Percentiles rank a stretch among this genome's conserved stretches.
Evolutionary conservation across 2,797 vertebrate species (phyloP).

Genomic region (Ctenopoma multispine): DNA sequence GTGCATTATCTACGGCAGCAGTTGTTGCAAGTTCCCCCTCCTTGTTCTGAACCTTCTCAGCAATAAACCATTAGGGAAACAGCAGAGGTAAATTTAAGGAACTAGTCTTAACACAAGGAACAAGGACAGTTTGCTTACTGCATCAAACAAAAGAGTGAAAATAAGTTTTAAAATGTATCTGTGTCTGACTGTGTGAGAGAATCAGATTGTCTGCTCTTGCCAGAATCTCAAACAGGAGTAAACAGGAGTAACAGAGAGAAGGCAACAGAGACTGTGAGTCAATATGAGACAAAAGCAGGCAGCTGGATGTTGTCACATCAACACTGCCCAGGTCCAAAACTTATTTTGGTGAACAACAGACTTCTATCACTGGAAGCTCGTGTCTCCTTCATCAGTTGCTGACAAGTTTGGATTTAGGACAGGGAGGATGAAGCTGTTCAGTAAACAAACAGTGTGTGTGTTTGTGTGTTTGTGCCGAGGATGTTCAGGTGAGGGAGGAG

Average conservation of each 20-base stretch:
- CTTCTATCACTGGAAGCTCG: constrained; percentile 18
- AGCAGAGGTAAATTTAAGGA: constrained; percentile 5
- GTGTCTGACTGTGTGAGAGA: neutral
- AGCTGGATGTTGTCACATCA: constrained; percentile 36
- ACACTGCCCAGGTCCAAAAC: constrained; percentile 21
- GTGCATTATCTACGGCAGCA: constrained; percentile 9
- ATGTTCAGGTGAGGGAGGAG: constrained; percentile 11
- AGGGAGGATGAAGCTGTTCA: constrained; percentile 1
- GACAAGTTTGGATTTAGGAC: constrained; percentile 24
- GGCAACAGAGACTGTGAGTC: constrained; percentile 13
- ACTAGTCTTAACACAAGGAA: constrained; percentile 3
- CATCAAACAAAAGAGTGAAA: constrained; percentile 13
- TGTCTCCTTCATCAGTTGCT: constrained; percentile 36
- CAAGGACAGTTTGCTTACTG: neutral
- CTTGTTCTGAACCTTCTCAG: neutral
- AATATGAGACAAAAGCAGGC: constrained; percentile 28
- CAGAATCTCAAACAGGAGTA: constrained; percentile 22
- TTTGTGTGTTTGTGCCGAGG: constrained; percentile 10
- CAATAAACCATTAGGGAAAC: constrained; percentile 2
- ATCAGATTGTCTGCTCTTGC: constrained; percentile 5
- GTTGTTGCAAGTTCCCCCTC: neutral
- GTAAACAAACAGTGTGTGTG: constrained; percentile 17
- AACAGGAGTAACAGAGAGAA: constrained; percentile 14
- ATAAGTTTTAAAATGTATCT: constrained; percentile 18
- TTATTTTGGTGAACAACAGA: constrained; percentile 36